Conservation (phyloP, 2,113 vertebrate genomes). For the Embiotoca jacksoni region DNA sequence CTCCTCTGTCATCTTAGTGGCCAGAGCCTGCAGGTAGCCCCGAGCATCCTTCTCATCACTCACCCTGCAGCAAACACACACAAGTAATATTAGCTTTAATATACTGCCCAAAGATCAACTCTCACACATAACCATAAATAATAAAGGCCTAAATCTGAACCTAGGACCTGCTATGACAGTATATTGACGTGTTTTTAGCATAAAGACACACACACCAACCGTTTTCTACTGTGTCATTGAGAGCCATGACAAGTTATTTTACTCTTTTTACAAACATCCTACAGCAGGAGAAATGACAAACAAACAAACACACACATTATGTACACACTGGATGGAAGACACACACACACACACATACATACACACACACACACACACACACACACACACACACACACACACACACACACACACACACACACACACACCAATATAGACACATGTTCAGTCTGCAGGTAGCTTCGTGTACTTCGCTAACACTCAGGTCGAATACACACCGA, state of each 20-base stretch:
- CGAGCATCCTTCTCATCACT: conserved; percentile 99
- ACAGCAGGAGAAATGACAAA: not conserved
- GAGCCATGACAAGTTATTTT: not conserved
- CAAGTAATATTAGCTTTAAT: not conserved
- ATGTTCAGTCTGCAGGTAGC: not conserved
- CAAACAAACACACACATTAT: not conserved
- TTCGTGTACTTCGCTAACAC: not conserved
- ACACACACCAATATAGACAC: not conserved
- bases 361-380: not conserved
- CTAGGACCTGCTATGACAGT: not conserved
- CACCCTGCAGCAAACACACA: conserved; percentile 86
- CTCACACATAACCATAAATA: not conserved
- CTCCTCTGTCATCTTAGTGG: conserved; percentile 99
- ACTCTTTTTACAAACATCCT: conserved; percentile 16
- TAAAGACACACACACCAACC: not conserved
- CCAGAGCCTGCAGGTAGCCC: conserved; percentile 97
- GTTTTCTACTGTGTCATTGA: not conserved
- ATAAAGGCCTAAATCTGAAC: not conserved
- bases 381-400: conserved; percentile 1
- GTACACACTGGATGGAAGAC: not conserved
- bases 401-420: not conserved
- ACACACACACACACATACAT: not conserved
- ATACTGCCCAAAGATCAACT: fast-evolving
- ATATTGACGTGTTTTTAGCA: too few species aligned
- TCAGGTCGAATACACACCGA: conserved; percentile 6